Conservation (phyloP, 2,113 vertebrate genomes). For the Psephotus haematonotus region DNA sequence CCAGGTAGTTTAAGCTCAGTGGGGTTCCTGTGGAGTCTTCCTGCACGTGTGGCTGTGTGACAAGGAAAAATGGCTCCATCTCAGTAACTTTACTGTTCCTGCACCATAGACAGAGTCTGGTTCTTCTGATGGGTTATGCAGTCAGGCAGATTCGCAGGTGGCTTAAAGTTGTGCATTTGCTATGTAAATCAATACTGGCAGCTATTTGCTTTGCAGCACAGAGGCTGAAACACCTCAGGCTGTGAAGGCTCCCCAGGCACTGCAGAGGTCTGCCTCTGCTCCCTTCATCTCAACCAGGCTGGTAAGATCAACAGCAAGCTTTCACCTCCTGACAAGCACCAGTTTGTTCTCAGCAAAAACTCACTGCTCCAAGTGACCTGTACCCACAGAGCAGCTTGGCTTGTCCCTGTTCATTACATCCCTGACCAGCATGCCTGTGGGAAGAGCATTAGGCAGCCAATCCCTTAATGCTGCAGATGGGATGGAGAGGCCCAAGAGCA, state of each 20-base stretch:
- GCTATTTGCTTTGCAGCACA: background rate
- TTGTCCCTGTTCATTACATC: background rate
- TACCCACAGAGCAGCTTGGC: background rate
- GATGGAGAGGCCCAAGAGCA: background rate
- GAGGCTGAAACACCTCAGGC: background rate
- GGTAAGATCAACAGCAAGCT: background rate
- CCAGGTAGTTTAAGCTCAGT: background rate
- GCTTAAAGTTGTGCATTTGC: background rate
- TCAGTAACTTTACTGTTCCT: background rate
- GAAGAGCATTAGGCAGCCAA: rapidly evolving
- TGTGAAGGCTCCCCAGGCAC: background rate
- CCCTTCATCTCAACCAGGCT: background rate
- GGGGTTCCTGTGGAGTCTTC: background rate
- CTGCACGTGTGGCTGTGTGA: background rate
- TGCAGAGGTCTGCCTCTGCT: background rate
- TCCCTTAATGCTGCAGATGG: background rate
- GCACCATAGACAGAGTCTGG: background rate
- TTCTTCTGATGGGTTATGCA: background rate
- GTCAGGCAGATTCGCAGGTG: background rate
- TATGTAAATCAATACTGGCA: background rate
- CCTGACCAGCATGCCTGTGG: rapidly evolving
- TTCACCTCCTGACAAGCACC: background rate
- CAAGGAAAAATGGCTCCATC: background rate
- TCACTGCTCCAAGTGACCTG: background rate
- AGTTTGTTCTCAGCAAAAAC: background rate